A percentile compares a stretch with the other conserved stretches of the same genome.
Evolutionary conservation across 2,888 invertebrate genomes (phyloP).

Genomic region (Lordiphosa fenestrarum): DNA sequence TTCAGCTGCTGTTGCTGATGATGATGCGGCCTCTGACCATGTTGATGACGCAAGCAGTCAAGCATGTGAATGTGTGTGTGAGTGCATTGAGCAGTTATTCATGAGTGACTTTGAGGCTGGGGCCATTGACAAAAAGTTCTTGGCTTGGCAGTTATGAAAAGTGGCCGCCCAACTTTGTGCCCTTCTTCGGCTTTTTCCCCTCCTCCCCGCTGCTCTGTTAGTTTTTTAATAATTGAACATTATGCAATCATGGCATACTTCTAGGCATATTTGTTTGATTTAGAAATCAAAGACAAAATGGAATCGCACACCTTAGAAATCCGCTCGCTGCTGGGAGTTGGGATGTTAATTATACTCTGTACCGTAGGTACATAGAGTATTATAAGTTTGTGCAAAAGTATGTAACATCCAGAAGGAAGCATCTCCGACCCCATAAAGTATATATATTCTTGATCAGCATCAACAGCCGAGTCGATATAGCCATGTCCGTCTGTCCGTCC

Average conservation of each 20-base stretch:
- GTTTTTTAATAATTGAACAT: conserved; percentile 66
- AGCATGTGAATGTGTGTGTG: conserved; percentile 26
- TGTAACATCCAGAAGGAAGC: no score
- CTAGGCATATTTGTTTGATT: conserved; percentile 37
- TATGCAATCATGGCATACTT: conserved; percentile 61
- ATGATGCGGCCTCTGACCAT: conserved; percentile 14
- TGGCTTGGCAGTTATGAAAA: conserved; percentile 58
- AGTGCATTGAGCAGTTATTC: conserved; percentile 55
- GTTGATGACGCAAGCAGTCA: conserved; percentile 67
- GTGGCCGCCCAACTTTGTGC: conserved; percentile 37
- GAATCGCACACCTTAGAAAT: no score
- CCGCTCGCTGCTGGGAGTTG: no score
- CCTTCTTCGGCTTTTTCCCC: no score
- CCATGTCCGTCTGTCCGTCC: no score
- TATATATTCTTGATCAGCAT: no score
- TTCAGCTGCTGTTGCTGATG: conserved; percentile 34
- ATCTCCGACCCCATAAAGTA: no score
- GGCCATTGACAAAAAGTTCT: conserved; percentile 68
- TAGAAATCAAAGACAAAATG: no score
- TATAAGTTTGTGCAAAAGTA: no score
- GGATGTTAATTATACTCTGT: no score
- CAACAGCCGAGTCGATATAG: no score
- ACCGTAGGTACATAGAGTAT: no score
- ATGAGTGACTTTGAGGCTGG: conserved; percentile 58
- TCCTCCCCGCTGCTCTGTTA: conserved; percentile 24